Evolutionary conservation across 2,113 vertebrate species (phyloP).

Genomic region (Eclectus roratus): DNA sequence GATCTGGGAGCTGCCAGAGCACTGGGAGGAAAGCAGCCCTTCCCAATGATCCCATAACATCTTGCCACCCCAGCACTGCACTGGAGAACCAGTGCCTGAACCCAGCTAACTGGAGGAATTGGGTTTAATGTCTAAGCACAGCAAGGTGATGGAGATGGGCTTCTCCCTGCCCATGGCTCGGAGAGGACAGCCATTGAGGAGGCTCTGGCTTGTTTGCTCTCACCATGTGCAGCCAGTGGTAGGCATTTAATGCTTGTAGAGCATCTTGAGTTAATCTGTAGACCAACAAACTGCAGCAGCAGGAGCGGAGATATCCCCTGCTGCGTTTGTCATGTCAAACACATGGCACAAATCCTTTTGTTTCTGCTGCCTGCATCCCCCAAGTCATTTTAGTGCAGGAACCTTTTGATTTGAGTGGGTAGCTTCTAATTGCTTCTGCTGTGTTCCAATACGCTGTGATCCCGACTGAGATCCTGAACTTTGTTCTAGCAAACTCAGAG

Average conservation of each 20-base stretch:
- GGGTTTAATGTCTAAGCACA: neutral
- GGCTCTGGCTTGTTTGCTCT: neutral
- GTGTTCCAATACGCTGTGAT: neutral
- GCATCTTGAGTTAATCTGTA: slow-evolving; percentile 53
- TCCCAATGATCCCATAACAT: accelerated
- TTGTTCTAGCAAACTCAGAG: neutral
- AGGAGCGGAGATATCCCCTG: neutral
- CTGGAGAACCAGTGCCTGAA: neutral
- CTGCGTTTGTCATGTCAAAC: neutral
- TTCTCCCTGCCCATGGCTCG: neutral
- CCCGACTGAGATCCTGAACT: neutral
- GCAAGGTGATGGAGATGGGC: neutral
- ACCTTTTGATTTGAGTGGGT: neutral
- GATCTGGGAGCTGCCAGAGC: accelerated
- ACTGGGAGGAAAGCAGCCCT: neutral
- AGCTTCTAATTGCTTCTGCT: neutral
- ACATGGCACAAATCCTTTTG: neutral
- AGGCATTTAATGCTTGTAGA: neutral
- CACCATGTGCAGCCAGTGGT: neutral
- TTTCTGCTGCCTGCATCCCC: neutral
- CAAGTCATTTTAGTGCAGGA: neutral
- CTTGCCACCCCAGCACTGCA: neutral
- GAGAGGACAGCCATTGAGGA: neutral
- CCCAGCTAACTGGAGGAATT: accelerated
- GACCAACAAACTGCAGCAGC: slow-evolving; percentile 4